Percentiles rank a stretch among this genome's conserved stretches.
These are phyloP conservation scores for Cygnus buccinator DNA, from an alignment of 2,113 vertebrate genomes.

Conservation along the genomic window DNA sequence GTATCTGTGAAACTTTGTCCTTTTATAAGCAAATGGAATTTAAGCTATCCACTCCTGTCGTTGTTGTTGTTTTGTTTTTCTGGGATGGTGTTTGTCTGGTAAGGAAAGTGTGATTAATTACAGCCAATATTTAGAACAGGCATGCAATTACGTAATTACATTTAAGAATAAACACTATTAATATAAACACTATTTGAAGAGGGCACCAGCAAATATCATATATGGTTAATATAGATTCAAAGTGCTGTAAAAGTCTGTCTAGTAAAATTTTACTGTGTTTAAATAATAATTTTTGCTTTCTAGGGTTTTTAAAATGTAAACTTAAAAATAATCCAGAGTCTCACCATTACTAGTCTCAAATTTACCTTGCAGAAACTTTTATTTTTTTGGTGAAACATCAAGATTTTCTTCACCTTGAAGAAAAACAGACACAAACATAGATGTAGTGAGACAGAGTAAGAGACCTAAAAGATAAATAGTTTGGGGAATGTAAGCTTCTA, in stretches of 20 bases:
- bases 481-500: neutral
- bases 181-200: neutral
- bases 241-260: neutral
- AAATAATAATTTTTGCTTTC: neutral
- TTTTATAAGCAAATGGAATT: neutral
- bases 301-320: neutral
- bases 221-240: neutral
- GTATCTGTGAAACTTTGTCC: neutral
- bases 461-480: neutral
- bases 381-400: neutral
- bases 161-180: neutral
- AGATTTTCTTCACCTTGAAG: neutral
- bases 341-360: neutral
- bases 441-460: neutral
- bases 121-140: neutral
- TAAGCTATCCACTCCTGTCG: neutral
- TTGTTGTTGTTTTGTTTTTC: neutral
- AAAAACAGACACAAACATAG: neutral
- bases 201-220: neutral
- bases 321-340: neutral
- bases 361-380: neutral
- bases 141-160: neutral
- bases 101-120: neutral
- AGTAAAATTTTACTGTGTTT: neutral
- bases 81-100: neutral